phyloP scores from a whole-genome alignment of 2,888 invertebrate genomes.

The Agrilus mali region DNA sequence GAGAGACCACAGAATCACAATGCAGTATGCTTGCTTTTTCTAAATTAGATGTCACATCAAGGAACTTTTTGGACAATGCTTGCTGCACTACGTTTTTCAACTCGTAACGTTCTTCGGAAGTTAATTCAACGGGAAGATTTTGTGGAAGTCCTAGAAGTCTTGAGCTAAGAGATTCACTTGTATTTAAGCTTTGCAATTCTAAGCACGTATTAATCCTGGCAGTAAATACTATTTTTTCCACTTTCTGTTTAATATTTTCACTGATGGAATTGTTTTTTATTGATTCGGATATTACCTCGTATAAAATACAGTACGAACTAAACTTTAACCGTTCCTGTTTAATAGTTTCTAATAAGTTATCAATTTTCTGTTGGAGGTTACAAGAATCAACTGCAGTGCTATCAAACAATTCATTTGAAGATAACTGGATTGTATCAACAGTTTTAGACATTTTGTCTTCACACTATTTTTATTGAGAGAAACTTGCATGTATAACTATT shows the following conservation, averaged over 20 bases:
- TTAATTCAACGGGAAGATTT: conserved; percentile 23
- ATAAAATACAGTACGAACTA: conserved; percentile 20
- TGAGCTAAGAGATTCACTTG: too few species aligned
- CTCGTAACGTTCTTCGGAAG: conserved; percentile 25
- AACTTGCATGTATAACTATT: too few species aligned
- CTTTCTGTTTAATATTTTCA: conserved; percentile 18
- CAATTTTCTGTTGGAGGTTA: too few species aligned
- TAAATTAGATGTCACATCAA: too few species aligned
- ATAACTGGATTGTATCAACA: too few species aligned
- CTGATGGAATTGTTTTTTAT: conserved; percentile 14
- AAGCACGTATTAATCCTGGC: conserved; percentile 12
- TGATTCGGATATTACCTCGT: conserved; percentile 20
- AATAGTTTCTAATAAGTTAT: conserved; percentile 15
- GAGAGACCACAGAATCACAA: too few species aligned
- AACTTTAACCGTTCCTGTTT: conserved; percentile 21
- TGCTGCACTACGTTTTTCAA: conserved; percentile 23
- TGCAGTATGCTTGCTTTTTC: too few species aligned
- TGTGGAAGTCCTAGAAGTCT: conserved; percentile 16
- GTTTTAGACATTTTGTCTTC: too few species aligned
- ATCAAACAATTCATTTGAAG: too few species aligned
- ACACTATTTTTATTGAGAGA: too few species aligned
- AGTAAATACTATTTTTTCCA: conserved; percentile 18
- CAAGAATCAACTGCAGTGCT: too few species aligned
- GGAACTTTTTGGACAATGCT: conserved; percentile 3
- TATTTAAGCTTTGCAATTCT: background rate